A percentile compares a stretch with the other conserved stretches of the same genome.
phyloP scores from a whole-genome alignment of 2,797 vertebrate genomes.

The Neoniphon sammara region DNA sequence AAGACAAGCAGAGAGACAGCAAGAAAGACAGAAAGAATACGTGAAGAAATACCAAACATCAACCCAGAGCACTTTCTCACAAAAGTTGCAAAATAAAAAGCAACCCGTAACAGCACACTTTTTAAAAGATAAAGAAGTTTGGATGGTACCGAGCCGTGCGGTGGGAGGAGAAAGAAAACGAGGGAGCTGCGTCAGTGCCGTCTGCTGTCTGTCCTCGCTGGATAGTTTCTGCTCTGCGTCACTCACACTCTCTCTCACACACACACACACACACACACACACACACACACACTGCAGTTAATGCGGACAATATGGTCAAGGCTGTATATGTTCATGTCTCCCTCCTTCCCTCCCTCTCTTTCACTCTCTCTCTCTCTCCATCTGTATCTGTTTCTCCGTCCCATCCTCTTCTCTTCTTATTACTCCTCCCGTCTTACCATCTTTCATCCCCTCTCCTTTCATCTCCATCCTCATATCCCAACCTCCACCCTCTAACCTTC shows the following conservation, averaged over 20 bases:
- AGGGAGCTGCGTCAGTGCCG: not conserved
- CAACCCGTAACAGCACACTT: not conserved
- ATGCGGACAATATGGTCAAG: slow-evolving; percentile 52
- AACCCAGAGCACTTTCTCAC: not conserved
- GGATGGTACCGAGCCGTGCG: not conserved
- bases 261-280: slow-evolving; percentile 7
- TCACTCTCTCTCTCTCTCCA: not conserved
- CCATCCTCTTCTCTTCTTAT: not conserved
- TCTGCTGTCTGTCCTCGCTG: not conserved
- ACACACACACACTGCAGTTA: slow-evolving; percentile 24
- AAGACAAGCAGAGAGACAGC: not conserved
- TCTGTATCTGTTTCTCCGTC: slow-evolving; percentile 16
- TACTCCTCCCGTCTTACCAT: not conserved
- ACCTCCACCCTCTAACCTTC: not conserved
- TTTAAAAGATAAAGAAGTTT: not conserved
- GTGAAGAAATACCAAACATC: not conserved
- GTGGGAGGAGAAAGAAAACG: not conserved
- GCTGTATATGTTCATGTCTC: not conserved
- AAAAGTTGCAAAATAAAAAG: slow-evolving; percentile 3
- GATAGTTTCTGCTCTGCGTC: slow-evolving; percentile 42
- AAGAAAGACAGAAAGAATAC: slow-evolving; percentile 1
- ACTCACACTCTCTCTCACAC: slow-evolving; percentile 15
- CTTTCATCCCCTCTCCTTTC: slow-evolving; percentile 7
- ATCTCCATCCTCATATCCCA: slow-evolving; percentile 4
- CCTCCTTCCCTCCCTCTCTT: not conserved